Conservation (phyloP, 2,797 vertebrate species). For the Enteromius afrohamiltoni region DNA sequence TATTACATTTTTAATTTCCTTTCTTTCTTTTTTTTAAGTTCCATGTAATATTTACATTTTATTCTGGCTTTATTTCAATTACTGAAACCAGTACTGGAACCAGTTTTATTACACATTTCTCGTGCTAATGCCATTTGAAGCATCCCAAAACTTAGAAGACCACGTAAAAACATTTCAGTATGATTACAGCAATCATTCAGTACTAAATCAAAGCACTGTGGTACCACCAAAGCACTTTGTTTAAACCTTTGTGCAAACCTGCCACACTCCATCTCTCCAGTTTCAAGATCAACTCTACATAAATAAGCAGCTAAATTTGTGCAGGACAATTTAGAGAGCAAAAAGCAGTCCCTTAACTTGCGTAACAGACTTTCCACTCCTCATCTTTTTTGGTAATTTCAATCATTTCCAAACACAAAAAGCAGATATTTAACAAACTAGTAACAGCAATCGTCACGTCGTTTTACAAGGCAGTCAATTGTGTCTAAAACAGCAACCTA, state of each 20-base stretch:
- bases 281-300: background rate
- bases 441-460: background rate
- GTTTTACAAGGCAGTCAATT: slow-evolving; percentile 27
- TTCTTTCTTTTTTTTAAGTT: background rate
- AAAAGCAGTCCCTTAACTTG: slow-evolving; percentile 1
- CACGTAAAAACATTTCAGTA: background rate
- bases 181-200: background rate
- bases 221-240: background rate
- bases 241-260: background rate
- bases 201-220: background rate
- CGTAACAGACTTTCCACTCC: slow-evolving; percentile 12
- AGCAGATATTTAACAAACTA: slow-evolving; percentile 38
- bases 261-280: background rate
- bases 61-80: background rate
- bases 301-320: background rate
- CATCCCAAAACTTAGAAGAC: background rate
- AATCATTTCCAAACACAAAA: slow-evolving; percentile 3
- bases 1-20: background rate
- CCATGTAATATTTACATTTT: background rate
- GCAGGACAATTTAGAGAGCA: slow-evolving; percentile 1
- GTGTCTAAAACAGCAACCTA: slow-evolving; percentile 32
- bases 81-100: background rate
- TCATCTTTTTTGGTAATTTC: background rate
- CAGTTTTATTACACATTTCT: background rate
- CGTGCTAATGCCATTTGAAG: background rate